These are phyloP conservation scores for Parnassius glacialis DNA, from an alignment of 2,888 invertebrate genomes.

Conservation along the genomic window DNA sequence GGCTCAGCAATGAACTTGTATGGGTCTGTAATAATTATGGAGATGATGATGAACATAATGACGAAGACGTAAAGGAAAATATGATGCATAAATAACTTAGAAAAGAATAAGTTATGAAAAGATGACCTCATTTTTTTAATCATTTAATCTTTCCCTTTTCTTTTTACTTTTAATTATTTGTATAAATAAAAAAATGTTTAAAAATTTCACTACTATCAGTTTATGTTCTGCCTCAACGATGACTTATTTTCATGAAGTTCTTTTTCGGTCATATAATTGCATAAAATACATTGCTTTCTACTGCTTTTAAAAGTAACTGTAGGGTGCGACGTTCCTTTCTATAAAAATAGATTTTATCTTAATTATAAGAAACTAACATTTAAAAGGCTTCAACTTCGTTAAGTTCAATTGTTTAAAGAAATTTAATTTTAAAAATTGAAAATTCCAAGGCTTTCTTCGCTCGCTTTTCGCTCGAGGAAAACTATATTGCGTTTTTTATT, in stretches of 20 bases:
- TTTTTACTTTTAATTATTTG: no score
- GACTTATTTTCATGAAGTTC: slow-evolving; percentile 12
- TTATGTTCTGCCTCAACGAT: slow-evolving; percentile 1
- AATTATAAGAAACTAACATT: neutral
- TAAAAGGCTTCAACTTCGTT: slow-evolving; percentile 28
- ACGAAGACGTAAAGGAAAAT: no score
- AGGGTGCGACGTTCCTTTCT: neutral
- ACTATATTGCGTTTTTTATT: slow-evolving; percentile 73
- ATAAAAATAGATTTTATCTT: neutral
- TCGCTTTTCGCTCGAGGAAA: slow-evolving; percentile 56
- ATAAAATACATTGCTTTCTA: neutral
- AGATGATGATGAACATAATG: no score
- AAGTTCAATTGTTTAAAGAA: slow-evolving; percentile 42
- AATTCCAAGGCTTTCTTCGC: slow-evolving; percentile 53
- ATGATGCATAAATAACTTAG: no score
- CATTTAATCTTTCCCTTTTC: no score
- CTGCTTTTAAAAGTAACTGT: neutral
- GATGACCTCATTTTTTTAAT: no score
- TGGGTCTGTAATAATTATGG: no score
- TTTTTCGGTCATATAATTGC: slow-evolving; percentile 5
- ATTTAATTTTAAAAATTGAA: slow-evolving; percentile 63
- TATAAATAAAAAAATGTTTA: no score
- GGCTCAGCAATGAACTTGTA: no score
- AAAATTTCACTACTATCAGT: slow-evolving; percentile 1
- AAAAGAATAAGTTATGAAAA: no score